Percentiles rank a stretch among this genome's conserved stretches.
phyloP scores from a whole-genome alignment of 2,888 invertebrate species.

The Drosophila algonquin region DNA sequence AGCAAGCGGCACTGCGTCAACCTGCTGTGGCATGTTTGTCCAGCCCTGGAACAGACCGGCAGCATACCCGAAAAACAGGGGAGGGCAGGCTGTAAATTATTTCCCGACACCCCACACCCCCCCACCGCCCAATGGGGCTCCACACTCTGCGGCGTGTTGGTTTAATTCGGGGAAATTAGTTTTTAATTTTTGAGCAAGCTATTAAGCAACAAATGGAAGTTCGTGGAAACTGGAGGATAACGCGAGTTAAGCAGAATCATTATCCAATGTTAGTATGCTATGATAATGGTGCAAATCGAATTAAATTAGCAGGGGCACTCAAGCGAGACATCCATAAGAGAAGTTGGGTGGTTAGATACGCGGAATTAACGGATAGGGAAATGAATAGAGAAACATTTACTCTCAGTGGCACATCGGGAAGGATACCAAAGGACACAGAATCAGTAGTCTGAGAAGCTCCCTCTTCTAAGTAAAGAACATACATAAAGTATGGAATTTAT shows the following conservation, averaged over 20 bases:
- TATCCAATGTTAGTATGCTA: neutral
- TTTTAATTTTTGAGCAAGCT: constrained; percentile 10
- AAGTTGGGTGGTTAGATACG: too few relatives aligned
- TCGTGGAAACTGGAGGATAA: neutral
- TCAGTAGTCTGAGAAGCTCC: too few relatives aligned
- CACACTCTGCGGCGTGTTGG: constrained; percentile 3
- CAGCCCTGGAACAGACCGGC: constrained; percentile 13
- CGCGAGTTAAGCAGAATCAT: neutral
- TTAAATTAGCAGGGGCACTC: neutral
- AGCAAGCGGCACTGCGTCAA: constrained; percentile 47
- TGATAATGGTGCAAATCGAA: neutral
- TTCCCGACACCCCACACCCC: neutral
- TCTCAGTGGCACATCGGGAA: too few relatives aligned
- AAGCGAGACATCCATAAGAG: too few relatives aligned
- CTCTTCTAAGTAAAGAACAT: too few relatives aligned
- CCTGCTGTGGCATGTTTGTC: constrained; percentile 50
- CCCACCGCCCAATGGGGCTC: neutral
- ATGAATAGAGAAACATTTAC: too few relatives aligned
- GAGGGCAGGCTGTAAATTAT: constrained; percentile 18
- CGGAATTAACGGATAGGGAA: too few relatives aligned
- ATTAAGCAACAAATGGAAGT: neutral
- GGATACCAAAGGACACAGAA: too few relatives aligned
- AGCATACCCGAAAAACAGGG: neutral
- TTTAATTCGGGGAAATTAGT: constrained; percentile 17
- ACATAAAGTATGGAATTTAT: too few relatives aligned